Evolutionary conservation across 2,113 vertebrate species (phyloP).

Genomic region (Anarhynchus alexandrinus): DNA sequence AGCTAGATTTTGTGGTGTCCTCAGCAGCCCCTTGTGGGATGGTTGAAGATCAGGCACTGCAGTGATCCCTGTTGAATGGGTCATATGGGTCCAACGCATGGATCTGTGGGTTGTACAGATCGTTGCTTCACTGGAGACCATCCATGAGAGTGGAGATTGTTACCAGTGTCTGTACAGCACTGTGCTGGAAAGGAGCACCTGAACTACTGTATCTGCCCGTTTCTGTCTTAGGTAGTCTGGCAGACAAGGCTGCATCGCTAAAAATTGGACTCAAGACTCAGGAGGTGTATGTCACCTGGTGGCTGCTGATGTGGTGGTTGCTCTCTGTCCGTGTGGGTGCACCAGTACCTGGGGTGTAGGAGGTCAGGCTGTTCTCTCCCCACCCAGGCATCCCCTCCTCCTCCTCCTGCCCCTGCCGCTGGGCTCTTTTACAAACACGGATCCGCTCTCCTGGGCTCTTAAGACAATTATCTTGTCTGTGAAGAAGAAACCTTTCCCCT

Average conservation of each 20-base stretch:
- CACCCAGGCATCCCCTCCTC: background rate
- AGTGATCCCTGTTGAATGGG: background rate
- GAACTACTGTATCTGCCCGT: background rate
- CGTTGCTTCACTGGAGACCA: accelerated
- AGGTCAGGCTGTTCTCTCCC: background rate
- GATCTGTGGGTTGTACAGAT: background rate
- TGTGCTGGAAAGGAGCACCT: background rate
- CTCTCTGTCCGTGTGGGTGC: accelerated
- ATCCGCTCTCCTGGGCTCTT: background rate
- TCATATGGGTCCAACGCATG: accelerated
- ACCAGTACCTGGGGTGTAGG: too few species aligned
- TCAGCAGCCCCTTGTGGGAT: background rate
- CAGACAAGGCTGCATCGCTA: too few species aligned
- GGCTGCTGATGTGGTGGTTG: background rate
- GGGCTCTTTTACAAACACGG: too few species aligned
- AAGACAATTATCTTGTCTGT: background rate
- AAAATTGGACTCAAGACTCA: background rate
- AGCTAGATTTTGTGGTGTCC: background rate
- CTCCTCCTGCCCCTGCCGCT: background rate
- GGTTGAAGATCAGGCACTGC: background rate
- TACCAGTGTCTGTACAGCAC: background rate
- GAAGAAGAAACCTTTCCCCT: background rate
- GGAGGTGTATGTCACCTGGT: too few species aligned
- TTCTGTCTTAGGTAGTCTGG: background rate
- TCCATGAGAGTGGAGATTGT: too few species aligned